A percentile compares a stretch with the other conserved stretches of the same genome.
These are phyloP conservation scores for Rhamphomyia laevipes DNA, from an alignment of 2,888 invertebrate genomes.

Conservation along the genomic window DNA sequence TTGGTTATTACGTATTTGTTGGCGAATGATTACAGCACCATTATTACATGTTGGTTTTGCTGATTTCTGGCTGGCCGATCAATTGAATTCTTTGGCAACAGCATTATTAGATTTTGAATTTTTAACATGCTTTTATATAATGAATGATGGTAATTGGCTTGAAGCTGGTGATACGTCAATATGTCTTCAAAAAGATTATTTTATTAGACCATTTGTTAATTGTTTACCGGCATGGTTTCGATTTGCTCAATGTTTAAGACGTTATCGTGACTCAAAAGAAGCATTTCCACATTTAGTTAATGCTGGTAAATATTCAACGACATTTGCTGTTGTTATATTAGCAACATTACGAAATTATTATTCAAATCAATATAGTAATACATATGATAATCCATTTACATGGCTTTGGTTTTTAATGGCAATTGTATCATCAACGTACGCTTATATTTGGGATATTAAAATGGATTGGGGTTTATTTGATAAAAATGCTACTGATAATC, in stretches of 20 bases:
- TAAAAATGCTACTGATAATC: constrained; percentile 80
- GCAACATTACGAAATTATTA: constrained; percentile 56
- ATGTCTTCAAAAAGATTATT: constrained; percentile 57
- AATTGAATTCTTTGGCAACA: constrained; percentile 83
- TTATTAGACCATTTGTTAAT: constrained; percentile 73
- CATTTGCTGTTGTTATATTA: constrained; percentile 88
- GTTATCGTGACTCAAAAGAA: constrained; percentile 88
- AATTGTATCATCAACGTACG: constrained; percentile 82
- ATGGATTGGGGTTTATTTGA: constrained; percentile 99
- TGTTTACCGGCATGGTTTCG: constrained; percentile 96
- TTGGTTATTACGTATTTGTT: constrained; percentile 74
- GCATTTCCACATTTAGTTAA: constrained; percentile 94
- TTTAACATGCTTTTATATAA: constrained; percentile 81
- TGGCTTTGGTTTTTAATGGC: constrained; percentile 83
- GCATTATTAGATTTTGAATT: constrained; percentile 91
- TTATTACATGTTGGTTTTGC: constrained; percentile 91
- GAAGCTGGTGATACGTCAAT: constrained; percentile 44
- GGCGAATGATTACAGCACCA: constrained; percentile 70
- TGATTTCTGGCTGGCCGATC: constrained; percentile 98
- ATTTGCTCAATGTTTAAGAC: constrained; percentile 91
- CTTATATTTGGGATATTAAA: constrained; percentile 95
- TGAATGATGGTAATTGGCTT: constrained; percentile 54
- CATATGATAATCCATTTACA: constrained; percentile 70
- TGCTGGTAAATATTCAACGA: constrained; percentile 96
- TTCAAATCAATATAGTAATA: constrained; percentile 45